A percentile compares a stretch with the other conserved stretches of the same genome.
phyloP scores from a whole-genome alignment of 1,140 invertebrate genomes.

The Hycleus phaleratus region DNA sequence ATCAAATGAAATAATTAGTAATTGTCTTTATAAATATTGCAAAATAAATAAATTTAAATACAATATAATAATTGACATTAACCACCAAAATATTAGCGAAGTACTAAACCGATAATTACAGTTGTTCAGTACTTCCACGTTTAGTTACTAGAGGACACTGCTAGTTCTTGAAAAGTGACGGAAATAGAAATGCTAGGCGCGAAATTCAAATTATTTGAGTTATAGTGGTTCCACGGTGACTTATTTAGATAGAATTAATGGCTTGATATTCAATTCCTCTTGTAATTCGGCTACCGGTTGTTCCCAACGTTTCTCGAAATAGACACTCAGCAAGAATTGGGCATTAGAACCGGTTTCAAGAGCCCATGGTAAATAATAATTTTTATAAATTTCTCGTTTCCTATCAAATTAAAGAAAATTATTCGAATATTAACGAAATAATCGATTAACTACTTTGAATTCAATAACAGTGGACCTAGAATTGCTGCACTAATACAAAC shows the following conservation, averaged over 20 bases:
- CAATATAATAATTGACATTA: too few relatives aligned
- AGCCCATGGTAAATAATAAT: conserved; percentile 82
- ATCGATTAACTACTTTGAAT: conserved; percentile 58
- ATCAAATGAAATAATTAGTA: too few relatives aligned
- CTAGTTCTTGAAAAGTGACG: too few relatives aligned
- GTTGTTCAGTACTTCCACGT: too few relatives aligned
- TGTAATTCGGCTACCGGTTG: conserved; percentile 76
- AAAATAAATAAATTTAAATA: too few relatives aligned
- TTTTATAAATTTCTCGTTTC: conserved; percentile 71
- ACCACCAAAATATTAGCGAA: too few relatives aligned
- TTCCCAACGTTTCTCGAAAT: conserved; percentile 93
- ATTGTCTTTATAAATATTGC: too few relatives aligned
- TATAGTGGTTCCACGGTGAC: too few relatives aligned
- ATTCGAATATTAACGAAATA: neutral
- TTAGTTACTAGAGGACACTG: too few relatives aligned
- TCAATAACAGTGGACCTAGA: conserved; percentile 75
- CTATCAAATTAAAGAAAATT: conserved; percentile 43
- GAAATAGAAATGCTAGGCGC: too few relatives aligned
- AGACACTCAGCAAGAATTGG: conserved; percentile 73
- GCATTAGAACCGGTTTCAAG: conserved; percentile 68
- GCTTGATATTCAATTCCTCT: conserved; percentile 61
- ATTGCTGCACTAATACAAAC: conserved; percentile 85
- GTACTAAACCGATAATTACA: too few relatives aligned
- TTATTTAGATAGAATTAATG: conserved; percentile 21
- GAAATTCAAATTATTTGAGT: too few relatives aligned